phyloP scores from a whole-genome alignment of 1,140 invertebrate genomes.

The Penaeus vannamei region DNA sequence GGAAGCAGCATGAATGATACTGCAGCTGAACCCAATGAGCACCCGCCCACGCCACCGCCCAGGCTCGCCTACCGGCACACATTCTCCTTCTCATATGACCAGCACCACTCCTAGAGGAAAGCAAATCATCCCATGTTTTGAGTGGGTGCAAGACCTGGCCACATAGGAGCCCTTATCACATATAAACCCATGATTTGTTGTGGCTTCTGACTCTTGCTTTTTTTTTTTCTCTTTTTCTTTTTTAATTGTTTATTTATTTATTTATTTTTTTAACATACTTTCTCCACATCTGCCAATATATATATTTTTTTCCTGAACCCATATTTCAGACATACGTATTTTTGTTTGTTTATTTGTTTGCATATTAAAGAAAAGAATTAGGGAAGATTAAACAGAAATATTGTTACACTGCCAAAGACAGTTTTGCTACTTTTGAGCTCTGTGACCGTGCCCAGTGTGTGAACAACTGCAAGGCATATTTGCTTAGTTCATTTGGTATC shows the following conservation, averaged over 20 bases:
- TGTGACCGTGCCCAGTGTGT: slow-evolving; percentile 24
- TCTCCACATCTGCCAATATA: no score
- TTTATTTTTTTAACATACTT: neutral
- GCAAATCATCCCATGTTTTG: neutral
- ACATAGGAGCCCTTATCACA: slow-evolving; percentile 41
- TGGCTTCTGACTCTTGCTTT: slow-evolving; percentile 11
- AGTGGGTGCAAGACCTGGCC: slow-evolving; percentile 36
- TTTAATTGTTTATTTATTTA: neutral
- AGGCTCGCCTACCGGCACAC: slow-evolving; percentile 54
- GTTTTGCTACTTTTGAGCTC: slow-evolving; percentile 39
- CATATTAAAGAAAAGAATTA: neutral
- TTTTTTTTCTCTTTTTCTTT: slow-evolving; percentile 11
- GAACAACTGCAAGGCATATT: slow-evolving; percentile 38
- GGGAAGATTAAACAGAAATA: neutral
- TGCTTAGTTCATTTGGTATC: slow-evolving; percentile 23
- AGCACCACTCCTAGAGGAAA: slow-evolving; percentile 57
- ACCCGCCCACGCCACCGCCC: slow-evolving; percentile 62
- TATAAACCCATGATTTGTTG: slow-evolving; percentile 45
- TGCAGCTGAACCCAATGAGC: slow-evolving; percentile 37
- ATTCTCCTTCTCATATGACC: slow-evolving; percentile 61
- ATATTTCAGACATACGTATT: neutral
- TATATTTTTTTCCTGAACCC: no score
- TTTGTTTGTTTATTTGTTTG: neutral
- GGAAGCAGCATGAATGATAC: slow-evolving; percentile 37
- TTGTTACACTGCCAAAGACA: slow-evolving; percentile 40